These are phyloP conservation scores for Camponotus floridanus DNA, from an alignment of 1,140 invertebrate genomes.

Conservation along the genomic window DNA sequence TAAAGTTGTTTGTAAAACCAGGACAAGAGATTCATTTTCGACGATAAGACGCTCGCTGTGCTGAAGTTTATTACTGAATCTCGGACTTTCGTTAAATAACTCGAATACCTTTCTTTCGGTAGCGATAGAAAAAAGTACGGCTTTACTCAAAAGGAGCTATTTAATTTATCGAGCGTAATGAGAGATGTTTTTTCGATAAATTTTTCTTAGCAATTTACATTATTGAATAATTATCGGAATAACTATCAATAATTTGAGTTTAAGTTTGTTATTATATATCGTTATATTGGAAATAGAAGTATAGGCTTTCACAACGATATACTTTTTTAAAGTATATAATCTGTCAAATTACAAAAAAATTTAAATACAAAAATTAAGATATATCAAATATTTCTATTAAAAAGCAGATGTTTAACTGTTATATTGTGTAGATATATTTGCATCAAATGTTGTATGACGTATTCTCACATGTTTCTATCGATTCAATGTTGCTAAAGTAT, in stretches of 20 bases:
- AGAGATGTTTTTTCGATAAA: background rate
- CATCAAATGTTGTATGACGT: background rate
- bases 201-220: background rate
- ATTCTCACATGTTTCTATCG: background rate
- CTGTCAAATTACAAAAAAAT: background rate
- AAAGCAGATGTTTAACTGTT: too few relatives aligned
- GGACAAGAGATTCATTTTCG: constrained; percentile 38
- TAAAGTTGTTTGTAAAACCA: constrained; percentile 37
- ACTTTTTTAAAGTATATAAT: too few relatives aligned
- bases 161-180: constrained; percentile 35
- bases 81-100: constrained; percentile 41
- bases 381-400: background rate
- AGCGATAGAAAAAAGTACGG: constrained; percentile 24
- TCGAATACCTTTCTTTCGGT: constrained; percentile 30
- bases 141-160: constrained; percentile 40
- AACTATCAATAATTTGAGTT: background rate
- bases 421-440: background rate
- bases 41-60: constrained; percentile 27
- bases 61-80: constrained; percentile 41
- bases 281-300: background rate
- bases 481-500: constrained; percentile 7
- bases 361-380: background rate
- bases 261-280: background rate
- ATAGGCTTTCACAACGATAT: background rate
- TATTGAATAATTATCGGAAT: constrained; percentile 10